Percentiles rank a stretch among this genome's conserved stretches.
These are phyloP conservation scores for Cataglyphis rosenhaueri DNA, from an alignment of 2,888 invertebrate species.

Conservation along the genomic window DNA sequence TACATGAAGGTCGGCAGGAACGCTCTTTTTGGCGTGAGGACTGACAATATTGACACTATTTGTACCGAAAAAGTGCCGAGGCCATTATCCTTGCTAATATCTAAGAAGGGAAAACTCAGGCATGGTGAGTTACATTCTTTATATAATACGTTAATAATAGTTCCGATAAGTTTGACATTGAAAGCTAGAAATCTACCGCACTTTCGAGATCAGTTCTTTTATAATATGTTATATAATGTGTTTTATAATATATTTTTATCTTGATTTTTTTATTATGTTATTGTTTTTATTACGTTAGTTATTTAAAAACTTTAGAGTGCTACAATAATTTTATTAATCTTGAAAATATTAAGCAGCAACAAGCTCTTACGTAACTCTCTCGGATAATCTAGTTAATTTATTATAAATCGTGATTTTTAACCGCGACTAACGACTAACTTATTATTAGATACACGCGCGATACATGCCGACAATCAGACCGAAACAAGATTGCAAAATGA, in stretches of 20 bases:
- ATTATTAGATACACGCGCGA: neutral
- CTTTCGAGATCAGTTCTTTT: neutral
- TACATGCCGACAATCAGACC: conserved; percentile 22
- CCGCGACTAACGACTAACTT: conserved; percentile 28
- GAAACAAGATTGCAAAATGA: conserved; percentile 32
- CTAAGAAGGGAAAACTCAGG: conserved; percentile 91
- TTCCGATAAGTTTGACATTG: neutral
- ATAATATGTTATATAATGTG: neutral
- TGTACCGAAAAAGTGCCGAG: conserved; percentile 85
- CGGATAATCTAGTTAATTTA: conserved; percentile 21
- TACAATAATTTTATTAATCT: neutral
- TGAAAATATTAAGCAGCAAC: conserved; percentile 8
- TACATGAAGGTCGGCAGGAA: conserved; percentile 92
- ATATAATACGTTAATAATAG: neutral
- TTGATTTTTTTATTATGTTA: neutral
- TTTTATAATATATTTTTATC: neutral
- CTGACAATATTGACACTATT: conserved; percentile 82
- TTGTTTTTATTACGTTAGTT: neutral
- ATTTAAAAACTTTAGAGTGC: conserved; percentile 19
- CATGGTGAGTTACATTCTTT: conserved; percentile 89
- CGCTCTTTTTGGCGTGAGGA: conserved; percentile 89
- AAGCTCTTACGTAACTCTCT: neutral
- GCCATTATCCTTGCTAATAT: conserved; percentile 93
- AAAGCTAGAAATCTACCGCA: neutral
- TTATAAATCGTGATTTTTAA: conserved; percentile 1